phyloP scores from a whole-genome alignment of 2,888 invertebrate species.

The Latrodectus elegans region DNA sequence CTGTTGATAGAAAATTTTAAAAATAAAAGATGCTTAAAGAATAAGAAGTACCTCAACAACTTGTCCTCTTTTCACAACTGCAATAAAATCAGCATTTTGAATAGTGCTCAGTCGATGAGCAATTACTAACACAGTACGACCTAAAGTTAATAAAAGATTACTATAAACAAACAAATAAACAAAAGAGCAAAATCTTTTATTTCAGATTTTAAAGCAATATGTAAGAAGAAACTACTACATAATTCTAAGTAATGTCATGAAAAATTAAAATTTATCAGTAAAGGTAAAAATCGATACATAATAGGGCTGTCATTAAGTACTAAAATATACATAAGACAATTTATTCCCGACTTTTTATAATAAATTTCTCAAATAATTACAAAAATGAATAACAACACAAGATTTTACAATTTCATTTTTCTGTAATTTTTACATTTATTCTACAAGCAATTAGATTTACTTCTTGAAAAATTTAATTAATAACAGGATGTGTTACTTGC shows the following conservation, averaged over 20 bases:
- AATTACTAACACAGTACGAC: slow-evolving; percentile 94
- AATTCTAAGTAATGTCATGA: neutral
- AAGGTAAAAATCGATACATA: no score
- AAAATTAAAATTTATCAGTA: no score
- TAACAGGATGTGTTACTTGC: no score
- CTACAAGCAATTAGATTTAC: no score
- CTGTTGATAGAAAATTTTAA: neutral
- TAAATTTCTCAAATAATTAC: no score
- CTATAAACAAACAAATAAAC: neutral
- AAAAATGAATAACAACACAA: no score
- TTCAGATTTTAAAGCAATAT: neutral
- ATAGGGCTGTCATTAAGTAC: neutral
- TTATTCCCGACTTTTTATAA: neutral
- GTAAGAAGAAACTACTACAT: neutral
- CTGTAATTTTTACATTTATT: no score
- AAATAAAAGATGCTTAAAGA: neutral
- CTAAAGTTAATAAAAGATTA: slow-evolving; percentile 71
- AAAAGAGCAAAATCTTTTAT: neutral
- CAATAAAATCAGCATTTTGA: slow-evolving; percentile 91
- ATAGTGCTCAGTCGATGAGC: slow-evolving; percentile 95
- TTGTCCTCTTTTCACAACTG: slow-evolving; percentile 88
- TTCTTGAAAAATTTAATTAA: no score
- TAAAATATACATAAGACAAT: neutral
- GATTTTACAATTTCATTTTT: no score
- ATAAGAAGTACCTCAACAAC: slow-evolving; percentile 83